Evolutionary conservation across 2,797 vertebrate genomes (phyloP).

Genomic region (Enteromius treurensis): DNA sequence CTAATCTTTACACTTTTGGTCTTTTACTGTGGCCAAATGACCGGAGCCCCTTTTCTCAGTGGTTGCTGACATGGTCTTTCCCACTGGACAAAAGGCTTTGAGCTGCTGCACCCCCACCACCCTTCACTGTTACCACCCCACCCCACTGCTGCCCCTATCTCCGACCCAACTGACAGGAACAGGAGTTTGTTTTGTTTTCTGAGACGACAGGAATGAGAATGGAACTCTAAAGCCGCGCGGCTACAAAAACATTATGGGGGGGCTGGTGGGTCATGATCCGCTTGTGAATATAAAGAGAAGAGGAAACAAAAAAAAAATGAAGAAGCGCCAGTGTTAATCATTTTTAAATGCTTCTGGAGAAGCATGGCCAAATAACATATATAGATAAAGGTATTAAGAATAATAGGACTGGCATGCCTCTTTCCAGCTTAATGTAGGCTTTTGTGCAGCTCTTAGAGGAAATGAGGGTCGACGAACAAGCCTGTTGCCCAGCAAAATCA

Average conservation of each 20-base stretch:
- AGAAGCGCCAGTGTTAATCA: constrained; percentile 65
- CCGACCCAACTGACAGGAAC: constrained; percentile 67
- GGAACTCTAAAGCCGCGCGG: constrained; percentile 49
- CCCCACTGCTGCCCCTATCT: constrained; percentile 49
- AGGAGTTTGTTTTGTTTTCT: constrained; percentile 76
- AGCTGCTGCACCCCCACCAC: constrained; percentile 64
- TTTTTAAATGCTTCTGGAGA: constrained; percentile 67
- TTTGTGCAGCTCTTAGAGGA: constrained; percentile 69
- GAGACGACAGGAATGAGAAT: constrained; percentile 62
- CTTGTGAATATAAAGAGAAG: constrained; percentile 40
- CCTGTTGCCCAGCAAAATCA: constrained; percentile 50
- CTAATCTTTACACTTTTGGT: constrained; percentile 74
- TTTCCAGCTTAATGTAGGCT: constrained; percentile 74
- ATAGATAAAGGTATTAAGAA: constrained; percentile 71
- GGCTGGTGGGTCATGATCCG: constrained; percentile 23
- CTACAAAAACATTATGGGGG: constrained; percentile 52
- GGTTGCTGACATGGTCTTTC: constrained; percentile 76
- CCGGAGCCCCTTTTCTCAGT: constrained; percentile 65
- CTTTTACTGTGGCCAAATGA: constrained; percentile 73
- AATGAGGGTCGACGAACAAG: constrained; percentile 62
- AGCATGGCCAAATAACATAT: constrained; percentile 71
- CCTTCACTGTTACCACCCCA: constrained; percentile 67
- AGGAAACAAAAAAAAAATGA: constrained; percentile 28
- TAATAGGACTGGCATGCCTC: constrained; percentile 71
- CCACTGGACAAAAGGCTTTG: constrained; percentile 80